Percentiles rank a stretch among this genome's conserved stretches.
These are phyloP conservation scores for Oncorhynchus mykiss DNA, from an alignment of 2,113 vertebrate genomes.

Conservation along the genomic window DNA sequence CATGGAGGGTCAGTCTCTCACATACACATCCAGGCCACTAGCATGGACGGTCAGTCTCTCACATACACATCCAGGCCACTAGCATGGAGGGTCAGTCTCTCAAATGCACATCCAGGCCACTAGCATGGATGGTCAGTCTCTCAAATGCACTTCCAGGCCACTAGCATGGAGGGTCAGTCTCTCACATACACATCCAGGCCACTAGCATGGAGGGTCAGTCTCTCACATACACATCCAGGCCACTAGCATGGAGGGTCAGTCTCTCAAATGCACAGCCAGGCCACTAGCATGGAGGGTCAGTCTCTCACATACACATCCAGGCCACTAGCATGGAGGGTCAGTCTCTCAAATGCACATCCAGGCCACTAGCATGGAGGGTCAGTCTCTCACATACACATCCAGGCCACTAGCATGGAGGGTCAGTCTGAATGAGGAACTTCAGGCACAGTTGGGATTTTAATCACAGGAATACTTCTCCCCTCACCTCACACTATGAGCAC, in stretches of 20 bases:
- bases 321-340: too few relatives aligned
- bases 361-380: too few relatives aligned
- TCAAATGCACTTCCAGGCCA: constrained; percentile 2
- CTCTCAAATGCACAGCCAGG: constrained; percentile 2
- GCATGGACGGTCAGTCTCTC: too few relatives aligned
- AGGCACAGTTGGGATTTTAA: constrained; percentile 55
- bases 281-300: too few relatives aligned
- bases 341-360: constrained; percentile 2
- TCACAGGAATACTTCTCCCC: constrained; percentile 29
- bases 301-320: neutral
- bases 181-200: too few relatives aligned
- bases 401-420: too few relatives aligned
- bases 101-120: neutral
- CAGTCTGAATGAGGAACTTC: constrained; percentile 3
- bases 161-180: too few relatives aligned
- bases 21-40: neutral
- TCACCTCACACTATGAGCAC: constrained; percentile 32
- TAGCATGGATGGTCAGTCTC: neutral
- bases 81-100: neutral
- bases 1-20: neutral
- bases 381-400: constrained; percentile 5
- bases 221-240: too few relatives aligned
- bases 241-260: too few relatives aligned
- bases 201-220: too few relatives aligned
- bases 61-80: neutral